These are phyloP conservation scores for Chelonus formosanus DNA, from an alignment of 2,888 invertebrate species.

Conservation along the genomic window DNA sequence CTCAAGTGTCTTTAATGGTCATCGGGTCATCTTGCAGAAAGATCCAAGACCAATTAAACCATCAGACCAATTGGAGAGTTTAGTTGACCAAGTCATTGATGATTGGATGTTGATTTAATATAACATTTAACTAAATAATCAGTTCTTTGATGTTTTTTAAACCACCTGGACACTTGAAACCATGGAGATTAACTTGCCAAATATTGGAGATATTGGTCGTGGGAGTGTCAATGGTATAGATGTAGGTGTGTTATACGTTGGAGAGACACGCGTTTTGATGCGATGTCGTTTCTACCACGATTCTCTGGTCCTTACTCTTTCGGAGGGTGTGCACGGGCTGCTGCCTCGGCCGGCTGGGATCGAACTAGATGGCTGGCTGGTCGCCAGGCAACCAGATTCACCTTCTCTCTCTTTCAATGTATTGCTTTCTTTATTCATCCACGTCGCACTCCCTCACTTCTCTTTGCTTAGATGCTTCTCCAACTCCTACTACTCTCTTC, in stretches of 20 bases:
- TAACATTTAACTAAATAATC: too few relatives aligned
- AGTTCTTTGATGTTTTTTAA: too few relatives aligned
- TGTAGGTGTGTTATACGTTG: background rate
- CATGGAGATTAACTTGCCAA: too few relatives aligned
- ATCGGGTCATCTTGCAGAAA: constrained; percentile 19
- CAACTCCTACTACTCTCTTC: constrained; percentile 31
- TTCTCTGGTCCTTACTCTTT: constrained; percentile 28
- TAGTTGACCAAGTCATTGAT: background rate
- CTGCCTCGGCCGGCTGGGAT: constrained; percentile 60
- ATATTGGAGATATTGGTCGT: too few relatives aligned
- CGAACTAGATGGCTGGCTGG: constrained; percentile 64
- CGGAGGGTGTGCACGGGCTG: constrained; percentile 39
- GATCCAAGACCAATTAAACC: too few relatives aligned
- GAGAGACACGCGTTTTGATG: constrained; percentile 4
- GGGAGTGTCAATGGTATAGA: too few relatives aligned
- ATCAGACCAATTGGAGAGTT: background rate
- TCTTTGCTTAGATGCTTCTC: constrained; percentile 28
- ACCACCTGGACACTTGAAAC: too few relatives aligned
- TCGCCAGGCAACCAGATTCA: constrained; percentile 62
- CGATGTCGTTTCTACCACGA: constrained; percentile 8
- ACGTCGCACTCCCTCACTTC: constrained; percentile 25
- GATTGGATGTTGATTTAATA: too few relatives aligned
- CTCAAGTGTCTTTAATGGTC: constrained; percentile 9
- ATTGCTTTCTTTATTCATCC: constrained; percentile 32
- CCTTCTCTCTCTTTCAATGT: constrained; percentile 44